Percentiles rank a stretch among this genome's conserved stretches.
phyloP scores from a whole-genome alignment of 2,888 invertebrate species.

The Drepana falcataria region DNA sequence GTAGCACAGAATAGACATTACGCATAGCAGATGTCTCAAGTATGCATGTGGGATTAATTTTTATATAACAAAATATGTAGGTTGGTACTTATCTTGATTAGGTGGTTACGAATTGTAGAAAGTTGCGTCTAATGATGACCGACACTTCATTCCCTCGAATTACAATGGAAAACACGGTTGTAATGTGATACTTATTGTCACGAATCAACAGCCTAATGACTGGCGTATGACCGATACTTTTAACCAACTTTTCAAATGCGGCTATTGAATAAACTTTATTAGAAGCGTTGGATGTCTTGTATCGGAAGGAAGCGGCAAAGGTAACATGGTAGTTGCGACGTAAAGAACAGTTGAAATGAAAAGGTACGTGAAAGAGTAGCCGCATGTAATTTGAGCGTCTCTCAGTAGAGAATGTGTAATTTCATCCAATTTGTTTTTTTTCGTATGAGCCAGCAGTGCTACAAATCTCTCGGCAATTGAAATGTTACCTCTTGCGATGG shows the following conservation, averaged over 20 bases:
- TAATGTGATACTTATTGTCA: constrained; percentile 33
- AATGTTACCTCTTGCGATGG: not conserved
- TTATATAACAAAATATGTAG: not conserved
- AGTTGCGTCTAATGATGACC: not conserved
- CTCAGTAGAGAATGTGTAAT: constrained; percentile 50
- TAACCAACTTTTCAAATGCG: constrained; percentile 12
- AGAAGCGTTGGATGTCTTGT: not conserved
- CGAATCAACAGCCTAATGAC: constrained; percentile 14
- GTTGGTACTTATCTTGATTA: not conserved
- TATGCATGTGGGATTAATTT: no score
- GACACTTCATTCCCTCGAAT: not conserved
- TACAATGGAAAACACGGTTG: not conserved
- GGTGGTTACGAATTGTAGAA: not conserved
- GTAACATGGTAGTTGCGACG: constrained; percentile 17
- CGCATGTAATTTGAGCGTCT: constrained; percentile 46
- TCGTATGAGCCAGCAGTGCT: constrained; percentile 2
- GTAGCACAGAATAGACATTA: not conserved
- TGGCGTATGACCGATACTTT: constrained; percentile 1
- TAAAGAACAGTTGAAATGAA: constrained; percentile 35
- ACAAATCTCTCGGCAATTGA: constrained; percentile 5
- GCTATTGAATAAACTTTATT: constrained; percentile 5
- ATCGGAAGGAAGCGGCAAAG: constrained; percentile 6
- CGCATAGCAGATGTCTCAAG: no score
- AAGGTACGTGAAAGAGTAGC: constrained; percentile 46
- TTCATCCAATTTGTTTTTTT: constrained; percentile 56